Evolutionary conservation across 2,113 vertebrate genomes (phyloP), one percentile per base, ranked within the genome.

Genomic region (Ellobius talpinus): DNA sequence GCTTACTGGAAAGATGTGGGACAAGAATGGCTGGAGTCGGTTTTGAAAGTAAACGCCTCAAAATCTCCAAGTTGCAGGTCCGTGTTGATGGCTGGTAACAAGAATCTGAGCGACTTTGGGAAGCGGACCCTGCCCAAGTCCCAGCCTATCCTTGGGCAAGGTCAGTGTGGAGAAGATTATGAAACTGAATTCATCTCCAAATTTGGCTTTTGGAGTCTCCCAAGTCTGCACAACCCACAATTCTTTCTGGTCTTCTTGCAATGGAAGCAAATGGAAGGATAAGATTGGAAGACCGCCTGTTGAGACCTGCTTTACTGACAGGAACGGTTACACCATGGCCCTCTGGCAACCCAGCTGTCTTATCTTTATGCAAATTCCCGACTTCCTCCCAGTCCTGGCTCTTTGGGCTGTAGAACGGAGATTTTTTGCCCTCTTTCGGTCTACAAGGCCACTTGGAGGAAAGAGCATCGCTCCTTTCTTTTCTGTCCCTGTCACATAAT

Each of bases 131-230:
- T 70, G 73, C 68, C 61, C 65, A 5, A 42, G 9, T 31, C 3
- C 55, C 84, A 19, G 68, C 63, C 33, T 70, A 6, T 33, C 81
- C 77, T 95, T 93, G 47, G 19, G 16, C 24, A 95, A 97, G 63
- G 39, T 87, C 66, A 33, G 23, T 77, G 45, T 16, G 36, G 81
- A 90, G 91, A 91, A n/a, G 33, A 91, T 90, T 73, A 77, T 21
- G 87, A 95, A 95, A 94, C 78, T 76, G 93, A 76, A 39, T 29
- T 12, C 74, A 76, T 84, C 50, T 91, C 63, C 89, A 61, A 61
- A 13, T 2, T 42, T 29, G 70, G 79, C 47, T 91, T 89, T 81
- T 87, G 74, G 82, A 72, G 68, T 78, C 70, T 93, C 95, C 74
- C 50, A 33, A 52, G 84, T 74, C 17, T 31, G 3, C 29, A 14